Conservation (phyloP, 2,797 vertebrate genomes). For the Falco naumanni region DNA sequence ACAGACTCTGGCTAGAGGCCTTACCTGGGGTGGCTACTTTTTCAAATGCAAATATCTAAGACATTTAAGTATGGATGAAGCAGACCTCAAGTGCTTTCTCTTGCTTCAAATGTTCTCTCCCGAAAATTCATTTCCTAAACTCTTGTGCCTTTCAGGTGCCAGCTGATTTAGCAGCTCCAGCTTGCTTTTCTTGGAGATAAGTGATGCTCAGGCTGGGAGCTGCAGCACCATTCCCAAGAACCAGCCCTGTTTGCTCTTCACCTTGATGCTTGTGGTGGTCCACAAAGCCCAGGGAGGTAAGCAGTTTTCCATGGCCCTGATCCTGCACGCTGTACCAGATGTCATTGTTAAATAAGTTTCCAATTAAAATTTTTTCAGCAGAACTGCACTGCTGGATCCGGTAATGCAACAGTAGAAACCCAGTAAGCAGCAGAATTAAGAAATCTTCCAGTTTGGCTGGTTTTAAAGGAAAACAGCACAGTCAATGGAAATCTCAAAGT, state of each 20-base stretch:
- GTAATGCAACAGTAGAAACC: neutral
- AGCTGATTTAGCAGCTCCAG: neutral
- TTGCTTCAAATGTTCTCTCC: neutral
- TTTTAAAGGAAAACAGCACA: neutral
- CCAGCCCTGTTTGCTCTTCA: neutral
- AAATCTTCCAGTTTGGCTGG: neutral
- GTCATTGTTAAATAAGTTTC: neutral
- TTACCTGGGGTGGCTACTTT: neutral
- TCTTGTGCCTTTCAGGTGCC: neutral
- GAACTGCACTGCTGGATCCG: neutral
- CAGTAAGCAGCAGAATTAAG: neutral
- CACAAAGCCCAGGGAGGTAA: neutral
- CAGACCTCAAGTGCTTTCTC: neutral
- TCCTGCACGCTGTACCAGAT: fast-evolving
- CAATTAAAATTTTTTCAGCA: neutral
- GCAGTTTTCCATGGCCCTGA: fast-evolving
- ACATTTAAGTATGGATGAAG: neutral
- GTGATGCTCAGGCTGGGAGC: neutral
- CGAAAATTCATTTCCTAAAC: neutral
- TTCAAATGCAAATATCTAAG: slow-evolving; percentile 31
- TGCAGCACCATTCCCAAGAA: neutral
- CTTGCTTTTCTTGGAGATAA: neutral
- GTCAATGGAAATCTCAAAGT: neutral
- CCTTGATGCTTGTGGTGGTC: neutral
- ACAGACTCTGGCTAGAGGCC: neutral